Evolutionary conservation across 1,140 invertebrate species (phyloP).

Genomic region (Triops longicaudatus): DNA sequence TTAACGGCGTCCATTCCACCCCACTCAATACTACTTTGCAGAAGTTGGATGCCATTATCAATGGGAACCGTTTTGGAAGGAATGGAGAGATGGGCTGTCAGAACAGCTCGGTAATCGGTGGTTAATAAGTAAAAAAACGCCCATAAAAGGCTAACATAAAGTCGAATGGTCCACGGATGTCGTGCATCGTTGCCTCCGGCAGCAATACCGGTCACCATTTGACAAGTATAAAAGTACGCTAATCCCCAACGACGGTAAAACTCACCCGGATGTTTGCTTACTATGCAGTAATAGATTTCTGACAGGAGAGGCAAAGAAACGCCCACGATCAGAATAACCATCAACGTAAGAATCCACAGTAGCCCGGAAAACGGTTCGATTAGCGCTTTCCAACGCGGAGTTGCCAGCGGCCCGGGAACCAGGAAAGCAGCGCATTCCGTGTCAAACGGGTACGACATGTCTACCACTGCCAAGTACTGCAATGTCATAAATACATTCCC

Average conservation of each 20-base stretch:
- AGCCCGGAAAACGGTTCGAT: background rate
- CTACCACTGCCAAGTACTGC: background rate
- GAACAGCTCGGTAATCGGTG: background rate
- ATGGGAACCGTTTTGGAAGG: background rate
- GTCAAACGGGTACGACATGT: conserved; percentile 1
- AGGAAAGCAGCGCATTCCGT: background rate
- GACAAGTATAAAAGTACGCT: background rate
- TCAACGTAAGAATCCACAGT: background rate
- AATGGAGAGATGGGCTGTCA: background rate
- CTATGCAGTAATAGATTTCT: background rate
- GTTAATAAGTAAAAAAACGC: background rate
- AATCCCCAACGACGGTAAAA: background rate
- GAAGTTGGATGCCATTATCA: background rate
- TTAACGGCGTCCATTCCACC: background rate
- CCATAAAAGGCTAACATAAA: background rate
- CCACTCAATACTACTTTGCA: background rate
- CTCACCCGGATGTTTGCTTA: background rate
- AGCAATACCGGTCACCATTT: conserved; percentile 2
- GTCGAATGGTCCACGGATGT: background rate
- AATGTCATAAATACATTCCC: background rate
- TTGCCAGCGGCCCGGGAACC: background rate
- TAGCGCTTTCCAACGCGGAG: background rate
- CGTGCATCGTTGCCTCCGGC: background rate
- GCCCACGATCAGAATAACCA: background rate
- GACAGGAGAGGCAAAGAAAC: background rate